These are phyloP conservation scores for Bovichtus diacanthus DNA, from an alignment of 2,797 vertebrate species.

Conservation along the genomic window DNA sequence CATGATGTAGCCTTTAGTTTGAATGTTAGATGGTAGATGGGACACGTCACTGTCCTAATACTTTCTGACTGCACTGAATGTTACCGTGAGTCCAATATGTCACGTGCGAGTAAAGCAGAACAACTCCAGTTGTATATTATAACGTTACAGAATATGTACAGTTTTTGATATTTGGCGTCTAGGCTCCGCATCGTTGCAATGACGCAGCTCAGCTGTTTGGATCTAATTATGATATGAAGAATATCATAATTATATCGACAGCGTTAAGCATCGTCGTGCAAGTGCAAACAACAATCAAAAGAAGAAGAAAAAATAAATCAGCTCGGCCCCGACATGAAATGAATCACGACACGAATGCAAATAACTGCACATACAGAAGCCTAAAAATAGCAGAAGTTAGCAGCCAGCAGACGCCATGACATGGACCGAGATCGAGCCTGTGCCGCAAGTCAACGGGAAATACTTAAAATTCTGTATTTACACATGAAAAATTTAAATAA, in stretches of 20 bases:
- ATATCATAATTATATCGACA: slow-evolving; percentile 38
- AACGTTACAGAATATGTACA: neutral
- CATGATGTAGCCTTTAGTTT: slow-evolving; percentile 5
- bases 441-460: neutral
- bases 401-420: slow-evolving; percentile 4
- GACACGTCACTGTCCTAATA: slow-evolving; percentile 3
- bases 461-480: neutral
- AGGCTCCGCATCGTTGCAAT: slow-evolving; percentile 29
- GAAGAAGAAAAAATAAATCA: slow-evolving; percentile 8
- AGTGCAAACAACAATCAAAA: slow-evolving; percentile 24
- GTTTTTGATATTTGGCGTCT: slow-evolving; percentile 9
- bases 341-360: slow-evolving; percentile 12
- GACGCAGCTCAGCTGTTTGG: slow-evolving; percentile 36
- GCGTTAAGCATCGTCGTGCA: neutral
- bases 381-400: slow-evolving; percentile 21
- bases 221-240: slow-evolving; percentile 58
- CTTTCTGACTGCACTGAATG: slow-evolving; percentile 7
- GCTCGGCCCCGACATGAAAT: neutral
- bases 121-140: neutral
- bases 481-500: neutral
- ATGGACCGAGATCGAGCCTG: slow-evolving; percentile 4
- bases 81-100: slow-evolving; percentile 7
- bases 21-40: neutral
- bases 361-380: neutral
- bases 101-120: slow-evolving; percentile 1